A percentile compares a stretch with the other conserved stretches of the same genome.
These are phyloP conservation scores for Physocephala rufipes DNA, from an alignment of 2,888 invertebrate genomes.

Conservation along the genomic window DNA sequence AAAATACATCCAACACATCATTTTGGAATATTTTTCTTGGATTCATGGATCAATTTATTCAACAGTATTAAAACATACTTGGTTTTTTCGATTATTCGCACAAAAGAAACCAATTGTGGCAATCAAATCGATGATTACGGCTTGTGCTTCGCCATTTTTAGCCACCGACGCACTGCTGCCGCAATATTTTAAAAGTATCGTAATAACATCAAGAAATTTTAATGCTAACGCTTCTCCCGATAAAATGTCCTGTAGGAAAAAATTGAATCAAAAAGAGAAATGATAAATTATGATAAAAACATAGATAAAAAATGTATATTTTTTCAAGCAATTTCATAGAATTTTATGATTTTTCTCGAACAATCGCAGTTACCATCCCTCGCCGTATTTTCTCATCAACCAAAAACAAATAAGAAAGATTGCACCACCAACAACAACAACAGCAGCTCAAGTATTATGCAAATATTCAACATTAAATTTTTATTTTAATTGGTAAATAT, in stretches of 20 bases:
- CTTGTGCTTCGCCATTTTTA: constrained; percentile 61
- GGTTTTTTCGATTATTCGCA: constrained; percentile 64
- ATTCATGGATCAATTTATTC: too few relatives aligned
- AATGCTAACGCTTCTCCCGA: constrained; percentile 60
- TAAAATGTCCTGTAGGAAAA: constrained; percentile 58
- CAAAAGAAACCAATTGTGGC: constrained; percentile 65
- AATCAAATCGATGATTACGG: constrained; percentile 65
- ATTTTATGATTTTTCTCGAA: too few relatives aligned
- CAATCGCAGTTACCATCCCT: too few relatives aligned
- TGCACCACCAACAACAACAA: too few relatives aligned
- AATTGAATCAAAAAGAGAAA: constrained; percentile 14
- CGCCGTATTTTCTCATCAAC: too few relatives aligned
- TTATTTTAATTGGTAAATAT: constrained; percentile 51
- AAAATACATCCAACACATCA: neutral
- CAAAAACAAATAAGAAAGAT: too few relatives aligned
- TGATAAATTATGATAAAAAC: neutral
- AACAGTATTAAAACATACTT: constrained; percentile 49
- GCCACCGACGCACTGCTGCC: constrained; percentile 53
- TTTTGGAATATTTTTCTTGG: too few relatives aligned
- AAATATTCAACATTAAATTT: constrained; percentile 29
- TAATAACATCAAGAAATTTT: constrained; percentile 64
- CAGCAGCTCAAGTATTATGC: constrained; percentile 22
- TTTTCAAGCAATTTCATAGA: neutral
- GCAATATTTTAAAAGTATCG: constrained; percentile 61
- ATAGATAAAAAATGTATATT: too few relatives aligned